Evolutionary conservation across 2,113 vertebrate species (phyloP), one percentile per base, ranked within the genome.

Genomic region (Porphyrio hochstetteri): DNA sequence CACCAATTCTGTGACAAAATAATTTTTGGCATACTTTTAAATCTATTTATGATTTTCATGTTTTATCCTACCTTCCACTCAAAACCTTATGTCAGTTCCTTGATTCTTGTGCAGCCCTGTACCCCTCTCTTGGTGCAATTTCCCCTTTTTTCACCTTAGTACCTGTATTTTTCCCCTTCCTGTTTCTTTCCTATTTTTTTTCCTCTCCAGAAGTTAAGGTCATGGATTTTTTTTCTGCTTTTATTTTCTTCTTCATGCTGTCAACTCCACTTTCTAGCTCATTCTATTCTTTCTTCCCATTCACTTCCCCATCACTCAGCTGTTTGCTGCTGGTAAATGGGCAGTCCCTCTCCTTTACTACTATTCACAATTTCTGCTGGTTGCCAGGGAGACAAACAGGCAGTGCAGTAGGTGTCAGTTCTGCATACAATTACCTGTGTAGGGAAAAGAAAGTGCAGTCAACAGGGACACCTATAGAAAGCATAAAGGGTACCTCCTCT

Each of bases 381-480:
- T 97, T 96, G 82, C 93, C 93, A 96, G 64, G 95, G 95, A 90
- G 69, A 97, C 95, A 90, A 87, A 84, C 75, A 91, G 92, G 82
- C 93, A 92, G 69, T 50, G 95, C 82, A 90, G 38, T 68, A 90
- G 90, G 86, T 94, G 75, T 83, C 90, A 68, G 64, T 71, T 80
- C 82, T 96, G 76, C 90, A 86, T 40, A 76, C 91, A 87, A 88
- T 88, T 91, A 95, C 92, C 88, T 94, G 91, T 9, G 16, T 2
- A 71, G n/a, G 72, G 48, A 92, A 86, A 42, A 70, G 69, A 86
- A 57, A 2, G 3, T 71, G 90, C 86, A 76, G 64, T 53, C 82
- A 83, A 33, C 42, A 68, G 56, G 25, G 60, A 90, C 76, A 88
- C 71, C 56, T 42, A 53, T 1, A 48, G 35, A 75, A 94, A 86